These are phyloP conservation scores for Pelusios castaneus DNA, from an alignment of 2,113 vertebrate genomes.

Conservation along the genomic window DNA sequence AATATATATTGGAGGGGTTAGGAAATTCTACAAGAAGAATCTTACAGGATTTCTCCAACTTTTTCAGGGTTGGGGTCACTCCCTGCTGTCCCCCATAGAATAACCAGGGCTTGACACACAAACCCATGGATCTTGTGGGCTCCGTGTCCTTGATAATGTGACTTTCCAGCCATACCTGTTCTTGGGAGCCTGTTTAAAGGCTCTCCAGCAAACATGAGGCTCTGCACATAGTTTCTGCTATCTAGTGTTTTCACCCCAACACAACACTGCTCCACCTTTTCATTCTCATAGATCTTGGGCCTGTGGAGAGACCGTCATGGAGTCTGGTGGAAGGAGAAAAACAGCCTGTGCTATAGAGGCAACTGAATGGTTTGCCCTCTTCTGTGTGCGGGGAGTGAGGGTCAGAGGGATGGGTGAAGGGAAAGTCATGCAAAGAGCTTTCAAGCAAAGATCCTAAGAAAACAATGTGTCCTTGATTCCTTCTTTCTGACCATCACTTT, in stretches of 20 bases:
- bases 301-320: not conserved
- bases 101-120: not conserved
- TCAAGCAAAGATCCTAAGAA: not conserved
- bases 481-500: rapidly evolving
- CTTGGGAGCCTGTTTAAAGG: not conserved
- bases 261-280: not conserved
- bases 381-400: not conserved
- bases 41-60: not conserved
- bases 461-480: not conserved
- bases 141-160: not conserved
- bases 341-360: not conserved
- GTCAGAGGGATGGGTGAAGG: too few relatives aligned
- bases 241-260: not conserved
- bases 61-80: not conserved
- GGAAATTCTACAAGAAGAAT: not conserved
- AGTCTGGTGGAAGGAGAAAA: not conserved
- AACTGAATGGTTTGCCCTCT: not conserved
- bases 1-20: not conserved
- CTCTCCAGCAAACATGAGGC: not conserved
- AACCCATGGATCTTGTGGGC: not conserved
- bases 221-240: not conserved
- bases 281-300: not conserved
- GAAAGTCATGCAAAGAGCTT: not conserved
- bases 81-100: not conserved
- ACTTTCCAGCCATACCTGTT: not conserved